Conservation (phyloP, 2,797 vertebrate genomes). For the Manis crassicaudata region DNA sequence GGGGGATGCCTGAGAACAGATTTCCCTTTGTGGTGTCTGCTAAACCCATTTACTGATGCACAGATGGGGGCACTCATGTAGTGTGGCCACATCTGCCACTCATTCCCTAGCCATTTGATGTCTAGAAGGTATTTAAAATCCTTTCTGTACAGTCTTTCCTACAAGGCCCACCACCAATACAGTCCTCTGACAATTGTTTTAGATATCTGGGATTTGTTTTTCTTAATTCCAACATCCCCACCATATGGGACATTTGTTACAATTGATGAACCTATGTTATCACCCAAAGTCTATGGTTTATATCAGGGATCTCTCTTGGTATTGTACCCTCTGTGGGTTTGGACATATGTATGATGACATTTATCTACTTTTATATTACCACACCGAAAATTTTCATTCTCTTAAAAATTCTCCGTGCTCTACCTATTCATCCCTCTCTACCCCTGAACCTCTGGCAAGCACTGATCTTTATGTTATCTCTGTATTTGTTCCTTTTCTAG, state of each 20-base stretch:
- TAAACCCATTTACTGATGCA: neutral
- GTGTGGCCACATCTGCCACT: neutral
- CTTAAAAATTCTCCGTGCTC: too few species aligned
- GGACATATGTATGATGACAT: too few species aligned
- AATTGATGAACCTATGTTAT: too few species aligned
- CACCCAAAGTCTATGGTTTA: too few species aligned
- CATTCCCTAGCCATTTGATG: neutral
- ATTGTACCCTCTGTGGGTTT: too few species aligned
- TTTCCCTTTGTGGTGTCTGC: neutral
- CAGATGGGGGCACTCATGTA: neutral
- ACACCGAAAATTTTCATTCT: too few species aligned
- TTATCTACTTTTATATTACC: too few species aligned
- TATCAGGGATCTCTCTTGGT: too few species aligned
- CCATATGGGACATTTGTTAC: too few species aligned
- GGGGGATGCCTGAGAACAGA: neutral
- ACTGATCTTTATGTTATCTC: neutral
- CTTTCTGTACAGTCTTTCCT: neutral
- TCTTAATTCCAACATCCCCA: neutral
- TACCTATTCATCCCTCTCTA: neutral
- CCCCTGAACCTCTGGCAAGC: neutral
- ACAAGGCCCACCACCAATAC: too few species aligned
- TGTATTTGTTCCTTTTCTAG: neutral
- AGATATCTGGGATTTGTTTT: neutral
- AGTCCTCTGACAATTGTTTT: neutral
- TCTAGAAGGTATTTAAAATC: neutral